These are phyloP conservation scores for Drosophila neonasuta DNA, from an alignment of 2,888 invertebrate species.

Conservation along the genomic window DNA sequence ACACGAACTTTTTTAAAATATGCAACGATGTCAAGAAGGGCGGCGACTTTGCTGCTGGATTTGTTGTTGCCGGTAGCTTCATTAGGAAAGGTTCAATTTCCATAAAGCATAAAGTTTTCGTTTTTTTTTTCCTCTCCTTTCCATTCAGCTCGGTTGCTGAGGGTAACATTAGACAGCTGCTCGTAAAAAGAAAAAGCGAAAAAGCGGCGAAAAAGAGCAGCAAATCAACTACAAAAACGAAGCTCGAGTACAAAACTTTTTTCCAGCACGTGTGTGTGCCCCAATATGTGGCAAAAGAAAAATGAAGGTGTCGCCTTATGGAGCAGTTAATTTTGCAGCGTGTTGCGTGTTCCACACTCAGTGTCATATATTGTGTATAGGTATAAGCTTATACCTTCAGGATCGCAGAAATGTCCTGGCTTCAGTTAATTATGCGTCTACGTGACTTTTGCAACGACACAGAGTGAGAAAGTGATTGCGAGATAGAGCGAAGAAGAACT, in stretches of 20 bases:
- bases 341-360: background rate
- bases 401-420: slow-evolving; percentile 24
- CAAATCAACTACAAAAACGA: slow-evolving; percentile 67
- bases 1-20: slow-evolving; percentile 75
- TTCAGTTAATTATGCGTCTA: slow-evolving; percentile 70
- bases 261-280: slow-evolving; percentile 39
- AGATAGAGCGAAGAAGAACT: background rate
- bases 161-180: slow-evolving; percentile 61
- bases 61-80: slow-evolving; percentile 46
- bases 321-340: slow-evolving; percentile 57
- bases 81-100: slow-evolving; percentile 76
- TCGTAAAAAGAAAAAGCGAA: slow-evolving; percentile 48
- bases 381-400: slow-evolving; percentile 14
- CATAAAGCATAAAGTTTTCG: slow-evolving; percentile 69
- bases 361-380: background rate
- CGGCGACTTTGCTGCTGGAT: slow-evolving; percentile 8
- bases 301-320: slow-evolving; percentile 65
- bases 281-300: slow-evolving; percentile 32
- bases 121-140: slow-evolving; percentile 12
- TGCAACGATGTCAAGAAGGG: slow-evolving; percentile 57
- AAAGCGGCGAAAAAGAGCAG: slow-evolving; percentile 50
- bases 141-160: background rate
- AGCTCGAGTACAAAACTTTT: slow-evolving; percentile 49
- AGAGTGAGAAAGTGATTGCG: background rate
- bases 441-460: slow-evolving; percentile 46